Conservation (phyloP, 2,888 invertebrate genomes). For the Drosophila mayaguana region DNA sequence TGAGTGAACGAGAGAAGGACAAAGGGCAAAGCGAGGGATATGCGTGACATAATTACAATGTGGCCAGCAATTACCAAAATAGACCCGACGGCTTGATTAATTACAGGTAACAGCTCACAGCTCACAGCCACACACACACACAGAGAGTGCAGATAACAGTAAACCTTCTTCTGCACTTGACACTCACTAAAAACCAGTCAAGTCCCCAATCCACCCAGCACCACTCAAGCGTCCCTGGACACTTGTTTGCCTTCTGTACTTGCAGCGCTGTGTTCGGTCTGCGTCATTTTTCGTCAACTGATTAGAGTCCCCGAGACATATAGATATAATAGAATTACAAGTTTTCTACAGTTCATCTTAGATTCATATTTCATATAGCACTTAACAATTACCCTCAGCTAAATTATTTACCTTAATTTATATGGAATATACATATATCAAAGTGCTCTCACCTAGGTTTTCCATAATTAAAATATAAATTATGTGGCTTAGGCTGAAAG, state of each 20-base stretch:
- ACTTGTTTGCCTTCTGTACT: constrained; percentile 24
- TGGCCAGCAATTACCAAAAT: constrained; percentile 58
- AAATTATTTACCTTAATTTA: background rate
- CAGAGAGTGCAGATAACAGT: constrained; percentile 11
- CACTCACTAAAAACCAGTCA: constrained; percentile 28
- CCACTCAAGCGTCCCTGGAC: constrained; percentile 5
- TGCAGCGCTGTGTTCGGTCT: background rate
- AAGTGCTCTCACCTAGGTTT: background rate
- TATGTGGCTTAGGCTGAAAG: background rate
- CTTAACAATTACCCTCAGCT: background rate
- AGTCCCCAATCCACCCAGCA: background rate
- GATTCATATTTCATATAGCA: background rate
- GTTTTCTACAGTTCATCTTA: background rate
- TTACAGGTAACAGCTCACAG: constrained; percentile 55
- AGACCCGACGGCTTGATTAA: constrained; percentile 57
- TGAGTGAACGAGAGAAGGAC: background rate
- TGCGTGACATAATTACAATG: constrained; percentile 59
- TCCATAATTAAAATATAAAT: background rate
- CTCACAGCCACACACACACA: background rate
- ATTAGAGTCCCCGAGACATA: background rate
- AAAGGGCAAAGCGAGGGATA: constrained; percentile 23
- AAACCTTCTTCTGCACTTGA: constrained; percentile 47
- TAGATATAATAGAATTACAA: constrained; percentile 3
- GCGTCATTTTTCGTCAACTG: constrained; percentile 27
- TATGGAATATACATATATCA: background rate